Base-by-base conservation (phyloP, 2,113 vertebrate species). In the Melanotaenia duboulayi region DNA sequence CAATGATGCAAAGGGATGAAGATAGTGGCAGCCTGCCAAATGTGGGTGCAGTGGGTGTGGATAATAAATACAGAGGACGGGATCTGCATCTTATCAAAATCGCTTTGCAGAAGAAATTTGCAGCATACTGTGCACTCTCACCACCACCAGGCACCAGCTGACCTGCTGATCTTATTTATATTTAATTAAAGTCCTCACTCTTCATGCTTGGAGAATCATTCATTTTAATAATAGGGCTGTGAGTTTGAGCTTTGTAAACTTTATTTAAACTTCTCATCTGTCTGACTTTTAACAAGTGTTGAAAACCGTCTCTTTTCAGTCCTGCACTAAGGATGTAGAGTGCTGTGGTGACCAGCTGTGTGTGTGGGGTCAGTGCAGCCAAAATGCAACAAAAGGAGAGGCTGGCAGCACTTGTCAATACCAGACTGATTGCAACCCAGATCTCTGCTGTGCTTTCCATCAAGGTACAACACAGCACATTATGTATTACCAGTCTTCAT, bases 371-470 rank as follows among this genome's bases (percentile, higher is more conserved):
- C 88, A 91, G 78, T 99, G 97, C 86, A 86, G 71, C 48, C 84
- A 86, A 66, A 91, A 93, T 64, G 81, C 83, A 7, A 83, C 92
- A 0, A 95, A 87, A 79, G 97, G 97, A 46, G 87, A 95, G 32
- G 94, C 94, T 0, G 97, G 98, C 60, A 97, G 95, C 83, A 97
- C 97, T 50, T 99, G 98, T 65, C 95, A 96, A 56, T 91, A 79
- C 83, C 96, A 97, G 84, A 91, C 82, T 0, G 94, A 97, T 85
- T 99, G 97, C 90, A 93, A 76, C 64, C 78, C 91, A 0, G 94
- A 96, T 0, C 93, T 93, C 12, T 99, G 98, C 92, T 99, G 98
- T 67, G 95, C 96, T 52, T 93, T 98, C 52, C 95, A 96, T 73
- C 95, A 92, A 94, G 94, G 97, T 99, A 88, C 28, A 23, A 23